These are phyloP conservation scores for Sapajus apella DNA, from an alignment of 2,113 vertebrate species.

Conservation along the genomic window DNA sequence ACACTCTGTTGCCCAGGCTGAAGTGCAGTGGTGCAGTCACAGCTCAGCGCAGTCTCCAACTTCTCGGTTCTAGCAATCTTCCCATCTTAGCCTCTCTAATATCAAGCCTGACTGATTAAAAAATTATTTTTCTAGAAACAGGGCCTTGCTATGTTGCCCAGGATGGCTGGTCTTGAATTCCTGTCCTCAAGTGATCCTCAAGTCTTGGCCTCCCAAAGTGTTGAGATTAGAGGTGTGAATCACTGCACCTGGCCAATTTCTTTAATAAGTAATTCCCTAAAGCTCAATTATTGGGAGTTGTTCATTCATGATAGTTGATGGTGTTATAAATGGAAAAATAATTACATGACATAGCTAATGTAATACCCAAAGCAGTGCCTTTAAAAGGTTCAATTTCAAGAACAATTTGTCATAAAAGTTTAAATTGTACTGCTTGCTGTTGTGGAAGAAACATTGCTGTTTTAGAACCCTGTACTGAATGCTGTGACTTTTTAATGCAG, in stretches of 20 bases:
- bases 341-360: neutral
- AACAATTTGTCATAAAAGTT: neutral
- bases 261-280: neutral
- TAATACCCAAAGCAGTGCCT: neutral
- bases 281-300: neutral
- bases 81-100: no score
- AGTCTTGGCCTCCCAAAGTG: neutral
- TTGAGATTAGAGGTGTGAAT: no score
- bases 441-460: constrained; percentile 26
- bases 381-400: constrained; percentile 22
- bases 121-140: no score
- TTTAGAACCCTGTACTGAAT: constrained; percentile 1
- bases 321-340: constrained; percentile 31
- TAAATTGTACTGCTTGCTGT: neutral
- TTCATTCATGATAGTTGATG: neutral
- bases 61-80: no score
- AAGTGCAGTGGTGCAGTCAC: no score
- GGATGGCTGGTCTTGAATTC: no score
- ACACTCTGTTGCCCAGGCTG: no score
- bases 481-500: neutral
- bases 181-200: no score
- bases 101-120: no score
- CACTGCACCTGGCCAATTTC: neutral
- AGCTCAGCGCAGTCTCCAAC: no score
- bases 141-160: no score